Evolutionary conservation across 1,140 invertebrate species (phyloP), one percentile per base, ranked within the genome.

Genomic region (Melanaphis sacchari): DNA sequence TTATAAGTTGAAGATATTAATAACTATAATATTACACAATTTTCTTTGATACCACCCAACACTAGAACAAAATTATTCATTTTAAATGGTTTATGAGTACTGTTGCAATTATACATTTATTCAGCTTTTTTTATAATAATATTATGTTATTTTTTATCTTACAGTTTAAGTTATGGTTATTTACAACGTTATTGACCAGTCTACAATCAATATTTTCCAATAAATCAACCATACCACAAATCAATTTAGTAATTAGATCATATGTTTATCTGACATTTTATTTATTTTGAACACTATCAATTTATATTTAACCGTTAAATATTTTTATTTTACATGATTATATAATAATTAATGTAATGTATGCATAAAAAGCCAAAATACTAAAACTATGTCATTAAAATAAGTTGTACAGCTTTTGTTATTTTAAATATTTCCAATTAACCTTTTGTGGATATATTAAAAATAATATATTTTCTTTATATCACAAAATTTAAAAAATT

Each of bases 141-240:
- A n/a, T 31, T 11, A 59, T 76, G 41, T 89, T 38, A 26, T 84
- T 26, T 49, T 24, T 52, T 89, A 43, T 43, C 1, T 59, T 90
- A 43, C 89, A 90, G 52, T 59, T 59, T 15, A 76, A 18, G 59
- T 76, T 76, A 76, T 40, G 36, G 36, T 22, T 89, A 24, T 76
- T n/a, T 76, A n/a, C n/a, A 40, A 40, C 38, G 8, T 66, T 90
- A 11, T 43, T 41, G 54, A 90, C 31, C 52, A 66, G 54, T 90
- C 24, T 90, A 41, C 52, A 66, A 90, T 90, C 26, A 90, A 90
- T n/a, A 90, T 90, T 90, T 66, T 66, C 54, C 89, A 90, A 41
- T 54, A 40, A 49, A 90, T 40, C 38, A 40, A 66, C 49, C 15
- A 66, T n/a, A 41, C 52, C 15, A 43, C 89, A 66, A 90, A 90